These are phyloP conservation scores for Neuroterus valhalla DNA, from an alignment of 1,140 invertebrate genomes.

Conservation along the genomic window DNA sequence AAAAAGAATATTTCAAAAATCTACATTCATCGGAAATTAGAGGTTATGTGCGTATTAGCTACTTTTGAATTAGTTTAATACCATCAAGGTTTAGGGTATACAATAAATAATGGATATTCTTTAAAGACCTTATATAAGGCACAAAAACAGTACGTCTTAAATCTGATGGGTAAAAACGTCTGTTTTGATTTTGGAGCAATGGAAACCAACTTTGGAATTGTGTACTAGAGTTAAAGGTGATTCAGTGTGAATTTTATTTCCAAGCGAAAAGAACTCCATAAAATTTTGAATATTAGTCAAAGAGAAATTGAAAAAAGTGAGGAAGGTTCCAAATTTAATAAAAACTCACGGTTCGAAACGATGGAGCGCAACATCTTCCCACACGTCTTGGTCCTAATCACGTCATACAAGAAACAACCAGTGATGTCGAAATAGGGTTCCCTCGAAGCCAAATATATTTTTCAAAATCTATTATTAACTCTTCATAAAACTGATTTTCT, in stretches of 20 bases:
- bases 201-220: background rate
- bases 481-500: too few species aligned
- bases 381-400: background rate
- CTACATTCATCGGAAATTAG: too few species aligned
- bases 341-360: conserved; percentile 53
- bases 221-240: background rate
- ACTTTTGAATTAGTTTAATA: too few species aligned
- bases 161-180: background rate
- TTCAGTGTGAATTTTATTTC: background rate
- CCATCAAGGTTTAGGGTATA: background rate
- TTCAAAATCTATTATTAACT: too few species aligned
- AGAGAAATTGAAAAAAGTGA: background rate
- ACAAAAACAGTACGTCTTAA: background rate
- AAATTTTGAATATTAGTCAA: conserved; percentile 35
- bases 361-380: conserved; percentile 56
- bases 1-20: too few species aligned
- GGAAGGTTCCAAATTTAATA: conserved; percentile 13
- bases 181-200: background rate
- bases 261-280: conserved; percentile 1
- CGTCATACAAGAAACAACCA: conserved; percentile 3
- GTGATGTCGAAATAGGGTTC: too few species aligned
- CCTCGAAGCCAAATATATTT: too few species aligned
- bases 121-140: background rate
- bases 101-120: background rate
- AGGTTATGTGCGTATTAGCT: too few species aligned